phyloP scores from a whole-genome alignment of 2,888 invertebrate species.

The Portevinia maculata region DNA sequence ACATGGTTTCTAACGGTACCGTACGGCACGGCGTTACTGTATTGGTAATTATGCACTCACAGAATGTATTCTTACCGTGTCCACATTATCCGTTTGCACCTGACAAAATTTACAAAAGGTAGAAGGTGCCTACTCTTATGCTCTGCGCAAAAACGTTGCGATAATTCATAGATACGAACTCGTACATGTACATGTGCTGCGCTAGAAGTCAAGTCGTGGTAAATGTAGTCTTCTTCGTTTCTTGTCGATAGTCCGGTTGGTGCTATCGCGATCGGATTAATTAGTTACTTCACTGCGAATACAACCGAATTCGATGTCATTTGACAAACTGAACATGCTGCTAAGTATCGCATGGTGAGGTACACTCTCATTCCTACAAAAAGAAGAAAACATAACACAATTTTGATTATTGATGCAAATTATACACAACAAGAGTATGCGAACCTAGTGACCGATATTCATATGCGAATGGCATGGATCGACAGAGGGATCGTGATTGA shows the following conservation, averaged over 20 bases:
- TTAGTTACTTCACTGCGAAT: slow-evolving; percentile 67
- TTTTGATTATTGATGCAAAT: slow-evolving; percentile 67
- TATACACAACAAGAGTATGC: slow-evolving; percentile 45
- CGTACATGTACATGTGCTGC: slow-evolving; percentile 22
- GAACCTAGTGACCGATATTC: slow-evolving; percentile 74
- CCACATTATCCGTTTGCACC: slow-evolving; percentile 67
- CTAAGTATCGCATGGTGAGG: slow-evolving; percentile 10
- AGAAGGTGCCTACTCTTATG: too few relatives aligned
- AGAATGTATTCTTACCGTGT: slow-evolving; percentile 54
- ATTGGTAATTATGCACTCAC: slow-evolving; percentile 62
- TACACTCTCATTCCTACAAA: slow-evolving; percentile 27
- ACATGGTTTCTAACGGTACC: slow-evolving; percentile 73
- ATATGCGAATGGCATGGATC: slow-evolving; percentile 60
- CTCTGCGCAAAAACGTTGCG: slow-evolving; percentile 50
- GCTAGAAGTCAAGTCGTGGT: slow-evolving; percentile 11
- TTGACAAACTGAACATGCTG: slow-evolving; percentile 58
- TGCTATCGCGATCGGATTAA: slow-evolving; percentile 66
- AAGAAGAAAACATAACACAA: slow-evolving; percentile 49
- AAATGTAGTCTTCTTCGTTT: slow-evolving; percentile 28
- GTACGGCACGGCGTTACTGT: slow-evolving; percentile 34
- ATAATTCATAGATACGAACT: slow-evolving; percentile 68
- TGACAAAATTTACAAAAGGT: slow-evolving; percentile 65
- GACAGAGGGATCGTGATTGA: slow-evolving; percentile 51
- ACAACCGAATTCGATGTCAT: slow-evolving; percentile 66
- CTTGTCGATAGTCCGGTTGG: slow-evolving; percentile 24